Evolutionary conservation across 1,140 invertebrate genomes (phyloP).

Genomic region (Berghia stephanieae): DNA sequence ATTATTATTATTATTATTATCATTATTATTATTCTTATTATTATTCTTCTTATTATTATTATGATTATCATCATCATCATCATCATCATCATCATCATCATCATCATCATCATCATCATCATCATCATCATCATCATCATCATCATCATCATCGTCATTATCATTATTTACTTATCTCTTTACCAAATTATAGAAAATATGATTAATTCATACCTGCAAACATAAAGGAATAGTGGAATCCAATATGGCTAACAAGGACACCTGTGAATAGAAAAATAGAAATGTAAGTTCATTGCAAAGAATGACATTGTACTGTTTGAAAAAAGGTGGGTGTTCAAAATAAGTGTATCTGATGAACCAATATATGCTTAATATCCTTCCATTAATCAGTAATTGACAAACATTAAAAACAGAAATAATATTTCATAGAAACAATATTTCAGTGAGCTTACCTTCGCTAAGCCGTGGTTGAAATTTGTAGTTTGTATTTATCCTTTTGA

Average conservation of each 20-base stretch:
- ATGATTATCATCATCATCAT: neutral
- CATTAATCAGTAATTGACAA: too few relatives aligned
- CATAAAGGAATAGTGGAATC: slow-evolving; percentile 8
- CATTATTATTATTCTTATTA: neutral
- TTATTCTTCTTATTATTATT: neutral
- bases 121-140: neutral
- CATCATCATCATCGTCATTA: neutral
- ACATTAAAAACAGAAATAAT: neutral
- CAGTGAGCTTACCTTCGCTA: neutral
- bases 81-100: neutral
- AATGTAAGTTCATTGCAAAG: neutral
- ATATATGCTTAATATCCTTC: too few relatives aligned
- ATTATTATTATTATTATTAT: too few relatives aligned
- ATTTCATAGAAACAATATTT: slow-evolving; percentile 18
- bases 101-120: neutral
- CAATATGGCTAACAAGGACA: slow-evolving; percentile 2
- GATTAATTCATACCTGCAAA: slow-evolving; percentile 13
- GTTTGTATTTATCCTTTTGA: too few relatives aligned
- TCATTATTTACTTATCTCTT: neutral
- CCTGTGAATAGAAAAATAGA: slow-evolving; percentile 18
- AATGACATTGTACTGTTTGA: neutral
- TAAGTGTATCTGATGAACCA: too few relatives aligned
- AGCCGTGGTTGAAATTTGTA: neutral
- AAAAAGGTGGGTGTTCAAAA: neutral
- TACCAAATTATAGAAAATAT: neutral